Conservation (phyloP, 2,888 invertebrate genomes). For the Tetranychus piercei region DNA sequence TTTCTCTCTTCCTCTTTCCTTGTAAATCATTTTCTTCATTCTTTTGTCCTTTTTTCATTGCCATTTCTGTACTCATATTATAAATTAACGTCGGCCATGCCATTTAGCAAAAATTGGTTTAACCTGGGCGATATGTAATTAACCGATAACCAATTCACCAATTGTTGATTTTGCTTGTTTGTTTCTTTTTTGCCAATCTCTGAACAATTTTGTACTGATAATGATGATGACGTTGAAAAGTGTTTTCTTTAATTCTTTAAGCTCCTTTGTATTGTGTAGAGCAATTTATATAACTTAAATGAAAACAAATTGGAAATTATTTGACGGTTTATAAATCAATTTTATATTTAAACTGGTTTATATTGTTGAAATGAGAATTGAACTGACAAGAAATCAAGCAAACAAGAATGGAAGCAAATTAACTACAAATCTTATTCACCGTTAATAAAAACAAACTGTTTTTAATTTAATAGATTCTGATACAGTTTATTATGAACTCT, state of each 20-base stretch:
- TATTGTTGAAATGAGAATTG: neutral
- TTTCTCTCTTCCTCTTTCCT: constrained; percentile 2
- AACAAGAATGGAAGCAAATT: neutral
- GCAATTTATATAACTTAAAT: constrained; percentile 1
- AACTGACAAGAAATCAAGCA: neutral
- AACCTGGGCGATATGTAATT: neutral
- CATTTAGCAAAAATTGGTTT: neutral
- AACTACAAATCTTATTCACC: neutral
- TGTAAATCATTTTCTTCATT: neutral
- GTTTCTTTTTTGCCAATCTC: neutral
- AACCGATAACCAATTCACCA: neutral
- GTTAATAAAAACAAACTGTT: no score
- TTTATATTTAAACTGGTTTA: neutral
- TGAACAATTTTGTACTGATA: neutral
- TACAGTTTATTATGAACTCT: no score
- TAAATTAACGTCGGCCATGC: neutral
- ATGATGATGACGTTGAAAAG: neutral
- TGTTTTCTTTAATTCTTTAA: neutral
- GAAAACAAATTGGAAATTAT: neutral
- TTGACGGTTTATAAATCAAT: neutral
- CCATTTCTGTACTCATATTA: neutral
- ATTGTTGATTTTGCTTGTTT: neutral
- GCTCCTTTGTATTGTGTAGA: neutral
- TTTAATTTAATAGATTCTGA: no score
- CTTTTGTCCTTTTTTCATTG: neutral